Conservation (phyloP, 1,140 invertebrate species). For the Meloidogyne chitwoodi region DNA sequence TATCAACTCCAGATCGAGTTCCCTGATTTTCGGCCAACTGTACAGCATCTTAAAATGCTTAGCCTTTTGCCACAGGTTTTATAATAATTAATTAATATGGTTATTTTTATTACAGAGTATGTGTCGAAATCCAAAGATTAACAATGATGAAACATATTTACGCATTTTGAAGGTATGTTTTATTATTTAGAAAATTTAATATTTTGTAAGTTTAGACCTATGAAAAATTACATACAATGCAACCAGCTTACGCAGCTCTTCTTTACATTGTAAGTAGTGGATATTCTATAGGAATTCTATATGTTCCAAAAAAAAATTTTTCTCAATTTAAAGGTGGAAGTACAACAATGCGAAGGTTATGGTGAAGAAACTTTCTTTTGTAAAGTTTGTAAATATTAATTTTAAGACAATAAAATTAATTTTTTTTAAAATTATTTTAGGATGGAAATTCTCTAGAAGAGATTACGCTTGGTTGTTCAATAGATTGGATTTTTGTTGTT, state of each 20-base stretch:
- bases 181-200: not conserved
- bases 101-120: constrained; percentile 24
- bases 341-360: constrained; percentile 48
- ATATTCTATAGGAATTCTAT: not conserved
- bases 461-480: constrained; percentile 39
- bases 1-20: constrained; percentile 50
- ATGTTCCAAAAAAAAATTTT: not conserved
- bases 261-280: constrained; percentile 35
- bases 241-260: constrained; percentile 41
- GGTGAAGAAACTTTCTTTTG: constrained; percentile 43
- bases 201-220: constrained; percentile 31
- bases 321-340: constrained; percentile 22
- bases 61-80: constrained; percentile 42
- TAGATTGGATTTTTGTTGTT: constrained; percentile 38
- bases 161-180: constrained; percentile 1
- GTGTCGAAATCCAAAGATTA: constrained; percentile 33
- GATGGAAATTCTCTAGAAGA: constrained; percentile 44
- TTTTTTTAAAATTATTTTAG: constrained; percentile 20
- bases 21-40: constrained; percentile 40
- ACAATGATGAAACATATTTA: constrained; percentile 31
- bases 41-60: constrained; percentile 45
- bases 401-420: not conserved
- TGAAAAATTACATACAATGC: constrained; percentile 42
- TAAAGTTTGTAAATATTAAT: constrained; percentile 15
- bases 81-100: not conserved